Evolutionary conservation across 1,140 invertebrate species (phyloP), one percentile per base, ranked within the genome.

Genomic region (Drosophila watanabei): DNA sequence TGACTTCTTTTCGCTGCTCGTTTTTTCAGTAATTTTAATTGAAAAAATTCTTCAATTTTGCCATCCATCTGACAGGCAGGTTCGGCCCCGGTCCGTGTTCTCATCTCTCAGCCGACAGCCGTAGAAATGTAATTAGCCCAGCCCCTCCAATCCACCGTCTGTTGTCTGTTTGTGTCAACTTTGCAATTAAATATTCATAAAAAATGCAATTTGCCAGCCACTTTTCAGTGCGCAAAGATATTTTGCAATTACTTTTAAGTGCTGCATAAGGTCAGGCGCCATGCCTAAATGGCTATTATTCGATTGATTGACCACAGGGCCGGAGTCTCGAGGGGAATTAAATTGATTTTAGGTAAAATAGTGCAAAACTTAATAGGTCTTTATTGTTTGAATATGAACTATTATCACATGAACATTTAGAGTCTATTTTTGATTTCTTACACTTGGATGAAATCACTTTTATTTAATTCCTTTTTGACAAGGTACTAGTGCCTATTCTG

Each of bases 41-140:
- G 85, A 90, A 89, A 89, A 89, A 89, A 90, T 89, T 89, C 86
- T 89, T 89, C 85, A 89, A 84, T 89, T 88, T 89, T 87, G 84
- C 84, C 80, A 84, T 83, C 77, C 75, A 88, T 87, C 80, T 87
- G 79, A 58, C 62, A 54, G 56, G 45, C 54, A 54, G 64, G 41
- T 45, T 45, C 46, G 51, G 37, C 69, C 70, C 24, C 20, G 68
- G 39, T 39, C 35, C 48, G n/a, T 37, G 20, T 43, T 37, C 43
- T 41, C 69, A 60, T 73, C 68, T 72, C 69, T 60, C 46, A 28
- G 33, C 30, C 52, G 70, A 82, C 83, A 86, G 83, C 39, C 84
- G 70, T 79, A 79, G 62, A 88, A 88, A 88, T 88, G 81, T 85
- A 88, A 88, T 88, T 88, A 88, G 86, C 76, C 64, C 61, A 68